Evolutionary conservation across 1,140 invertebrate genomes (phyloP), one percentile per base, ranked within the genome.

Genomic region (Cydia pomonella): DNA sequence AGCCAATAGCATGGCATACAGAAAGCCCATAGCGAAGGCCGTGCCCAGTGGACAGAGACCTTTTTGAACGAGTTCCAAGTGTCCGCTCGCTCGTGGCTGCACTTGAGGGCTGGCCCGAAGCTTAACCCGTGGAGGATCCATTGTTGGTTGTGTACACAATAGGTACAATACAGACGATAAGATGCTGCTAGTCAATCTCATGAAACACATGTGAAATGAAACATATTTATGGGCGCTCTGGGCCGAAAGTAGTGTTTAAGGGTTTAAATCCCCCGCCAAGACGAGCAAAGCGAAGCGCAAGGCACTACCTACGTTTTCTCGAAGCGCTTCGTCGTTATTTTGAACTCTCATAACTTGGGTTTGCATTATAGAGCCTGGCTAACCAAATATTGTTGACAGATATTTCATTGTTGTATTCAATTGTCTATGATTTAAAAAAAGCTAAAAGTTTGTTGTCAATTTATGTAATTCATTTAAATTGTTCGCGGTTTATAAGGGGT

Each of bases 31-130:
- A 69, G 64, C 64, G 64, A 69, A 69, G 64, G 64, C 47, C 64
- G 64, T 25, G 64, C 41, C 69, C 74, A 23, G 47, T 75, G 74
- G 74, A 69, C 64, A 10, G 41, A n/a, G 73, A 74, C 75, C 76
- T 74, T 79, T 79, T 79, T 77, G 78, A 79, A 79, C 74, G 74
- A 74, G 63, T 77, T 77, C 78, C 78, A 79, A 79, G 72, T 75
- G 77, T 59, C 25, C 66, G 69, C 75, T 76, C 69, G 71, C 75
- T 74, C 13, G 64, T 33, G 64, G 64, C 64, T 69, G 64, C 64
- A 69, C 64, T 69, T 41, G 29, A 69, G 29, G 29, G n/a, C 64
- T 18, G 64, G 64, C 64, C 64, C 33, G 29, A 69, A 59, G 53
- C 53, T 59, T 59, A 59, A 59, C 53, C 53, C 53, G 53, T 59